Evolutionary conservation across 2,888 invertebrate species (phyloP), one percentile per base, ranked within the genome.

Genomic region (Erebia aethiops): DNA sequence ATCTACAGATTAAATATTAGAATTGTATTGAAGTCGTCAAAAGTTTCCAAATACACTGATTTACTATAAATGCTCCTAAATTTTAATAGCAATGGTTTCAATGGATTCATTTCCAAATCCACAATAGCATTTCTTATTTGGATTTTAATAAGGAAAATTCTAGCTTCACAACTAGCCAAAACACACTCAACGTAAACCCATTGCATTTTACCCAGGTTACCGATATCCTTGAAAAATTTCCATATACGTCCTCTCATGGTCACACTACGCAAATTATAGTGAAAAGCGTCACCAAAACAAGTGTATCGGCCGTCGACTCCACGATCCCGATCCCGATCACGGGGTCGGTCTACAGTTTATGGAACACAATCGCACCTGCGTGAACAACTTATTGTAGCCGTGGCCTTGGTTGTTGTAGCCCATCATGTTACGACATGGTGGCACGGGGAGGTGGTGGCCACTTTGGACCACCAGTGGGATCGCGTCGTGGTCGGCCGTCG

Each of bases 321-420:
- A 11, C 18, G 16, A 13, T 16, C 60, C 7, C 35, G 35, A 35
- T 35, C 35, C 35, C 7, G 35, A 35, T 35, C 35, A 35, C 35
- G 26, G 26, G 26, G 26, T 26, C 41, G 41, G 10, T 58, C 9
- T 21, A 26, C 13, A 3, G 16, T 46, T 41, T 2, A 14, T 14
- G 14, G 14, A 4, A 8, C 18, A 13, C 10, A 4, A 46, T 21
- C 89, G 86, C 87, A 97, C 97, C 96, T 97, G 97, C 74, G 97
- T 96, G 84, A 96, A 96, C 87, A 97, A 95, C 94, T 96, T 97
- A 94, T 96, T 96, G 95, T 96, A 96, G 87, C 96, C 96, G 86
- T 96, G 95, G 89, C 95, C 95, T 89, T 95, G 95, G 94, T 94
- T 95, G 94, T 95, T 96, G 94, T 96, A 96, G 82, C 96, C 95